These are phyloP conservation scores for Cynopterus brachyotis DNA, from an alignment of 2,113 vertebrate genomes.

Conservation along the genomic window DNA sequence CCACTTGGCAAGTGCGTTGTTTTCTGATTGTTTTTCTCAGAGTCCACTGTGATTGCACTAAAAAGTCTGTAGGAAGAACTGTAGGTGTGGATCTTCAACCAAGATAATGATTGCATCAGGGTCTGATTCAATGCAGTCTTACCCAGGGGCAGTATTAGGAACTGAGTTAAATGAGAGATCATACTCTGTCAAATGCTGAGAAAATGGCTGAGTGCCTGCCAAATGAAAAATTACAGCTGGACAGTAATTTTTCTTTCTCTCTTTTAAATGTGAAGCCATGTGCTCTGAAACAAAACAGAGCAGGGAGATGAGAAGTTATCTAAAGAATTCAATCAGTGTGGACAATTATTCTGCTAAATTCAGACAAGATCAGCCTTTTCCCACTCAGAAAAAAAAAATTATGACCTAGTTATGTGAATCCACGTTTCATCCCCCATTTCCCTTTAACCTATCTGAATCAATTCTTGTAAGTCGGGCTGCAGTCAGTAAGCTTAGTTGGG, in stretches of 20 bases:
- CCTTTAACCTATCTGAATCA: neutral
- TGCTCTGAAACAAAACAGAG: conserved; percentile 59
- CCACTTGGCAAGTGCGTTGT: neutral
- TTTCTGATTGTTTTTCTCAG: conserved; percentile 54
- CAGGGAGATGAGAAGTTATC: conserved; percentile 51
- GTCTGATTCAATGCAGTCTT: conserved; percentile 55
- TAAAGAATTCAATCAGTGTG: conserved; percentile 58
- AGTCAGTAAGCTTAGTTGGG: neutral
- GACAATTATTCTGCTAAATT: conserved; percentile 59
- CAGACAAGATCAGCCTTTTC: conserved; percentile 46
- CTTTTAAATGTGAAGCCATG: conserved; percentile 38
- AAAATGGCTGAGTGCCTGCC: conserved; percentile 60
- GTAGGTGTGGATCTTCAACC: conserved; percentile 59
- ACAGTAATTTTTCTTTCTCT: conserved; percentile 53
- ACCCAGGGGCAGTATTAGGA: conserved; percentile 56
- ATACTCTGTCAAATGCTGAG: conserved; percentile 65
- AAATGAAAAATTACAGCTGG: conserved; percentile 67
- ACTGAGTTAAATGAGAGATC: conserved; percentile 70
- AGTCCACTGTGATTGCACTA: neutral
- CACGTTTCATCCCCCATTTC: neutral
- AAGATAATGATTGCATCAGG: conserved; percentile 46
- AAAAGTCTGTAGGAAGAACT: conserved; percentile 52
- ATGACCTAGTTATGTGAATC: conserved; percentile 44
- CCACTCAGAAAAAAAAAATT: conserved; percentile 12
- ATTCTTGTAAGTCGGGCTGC: accelerated